Conservation (phyloP, 92 coral and sea anemone genomes). For the Porites evermanni region DNA sequence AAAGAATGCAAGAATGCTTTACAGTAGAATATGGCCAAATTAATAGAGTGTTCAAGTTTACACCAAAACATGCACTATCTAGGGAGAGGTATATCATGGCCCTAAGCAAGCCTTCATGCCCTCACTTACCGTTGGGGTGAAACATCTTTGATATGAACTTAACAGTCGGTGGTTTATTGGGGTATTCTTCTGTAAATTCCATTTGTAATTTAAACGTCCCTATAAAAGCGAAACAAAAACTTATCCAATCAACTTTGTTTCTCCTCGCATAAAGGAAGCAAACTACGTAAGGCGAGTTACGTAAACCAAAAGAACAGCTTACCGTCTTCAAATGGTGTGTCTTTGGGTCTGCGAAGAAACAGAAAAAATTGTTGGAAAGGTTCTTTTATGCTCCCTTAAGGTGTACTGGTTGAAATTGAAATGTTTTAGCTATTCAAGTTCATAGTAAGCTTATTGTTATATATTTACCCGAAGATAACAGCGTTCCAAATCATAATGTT, state of each 20-base stretch:
- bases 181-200: slow-evolving; percentile 99
- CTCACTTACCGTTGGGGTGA: slow-evolving; percentile 94
- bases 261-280: background rate
- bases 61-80: background rate
- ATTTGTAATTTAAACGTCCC: slow-evolving; percentile 98
- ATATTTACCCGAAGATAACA: slow-evolving; percentile 96
- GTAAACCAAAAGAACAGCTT: slow-evolving; percentile 16
- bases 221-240: slow-evolving; percentile 42
- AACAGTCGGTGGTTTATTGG: slow-evolving; percentile 99
- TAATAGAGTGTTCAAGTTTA: no score
- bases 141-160: slow-evolving; percentile 97
- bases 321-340: slow-evolving; percentile 99
- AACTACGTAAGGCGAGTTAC: background rate
- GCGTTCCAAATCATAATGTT: slow-evolving; percentile 99
- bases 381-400: background rate
- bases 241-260: background rate
- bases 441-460: background rate
- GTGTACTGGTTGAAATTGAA: no score
- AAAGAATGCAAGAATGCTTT: no score
- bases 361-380: slow-evolving; percentile 1
- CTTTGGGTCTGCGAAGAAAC: slow-evolving; percentile 78
- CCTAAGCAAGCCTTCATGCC: background rate
- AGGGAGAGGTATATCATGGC: background rate
- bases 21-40: no score
- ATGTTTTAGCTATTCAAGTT: background rate